phyloP scores from a whole-genome alignment of 2,888 invertebrate genomes.

The Lasioglossum figueresi region DNA sequence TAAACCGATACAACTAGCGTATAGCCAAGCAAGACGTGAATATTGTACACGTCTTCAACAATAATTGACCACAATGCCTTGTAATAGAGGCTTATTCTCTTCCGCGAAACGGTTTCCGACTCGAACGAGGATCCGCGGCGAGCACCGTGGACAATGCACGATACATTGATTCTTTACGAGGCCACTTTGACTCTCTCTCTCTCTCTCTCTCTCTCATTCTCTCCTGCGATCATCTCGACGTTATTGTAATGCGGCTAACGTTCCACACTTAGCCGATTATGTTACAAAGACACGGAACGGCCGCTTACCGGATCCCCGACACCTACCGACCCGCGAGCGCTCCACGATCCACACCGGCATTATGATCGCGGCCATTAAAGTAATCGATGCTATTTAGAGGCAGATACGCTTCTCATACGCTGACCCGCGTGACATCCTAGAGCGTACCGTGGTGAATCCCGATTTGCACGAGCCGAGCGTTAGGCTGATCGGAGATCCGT shows the following conservation, averaged over 20 bases:
- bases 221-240: neutral
- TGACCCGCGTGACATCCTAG: conserved; percentile 58
- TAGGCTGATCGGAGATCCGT: neutral
- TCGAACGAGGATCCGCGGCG: conserved; percentile 9
- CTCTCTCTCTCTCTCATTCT: neutral
- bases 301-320: conserved; percentile 61
- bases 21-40: neutral
- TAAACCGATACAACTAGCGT: neutral
- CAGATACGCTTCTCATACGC: conserved; percentile 61
- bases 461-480: conserved; percentile 32
- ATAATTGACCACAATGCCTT: neutral
- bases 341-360: conserved; percentile 52
- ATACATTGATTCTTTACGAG: conserved; percentile 60
- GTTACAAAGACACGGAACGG: conserved; percentile 64
- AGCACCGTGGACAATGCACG: conserved; percentile 49
- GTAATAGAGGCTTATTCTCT: conserved; percentile 25
- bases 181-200: conserved; percentile 34
- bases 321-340: conserved; percentile 62
- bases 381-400: conserved; percentile 66
- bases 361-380: conserved; percentile 68
- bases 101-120: conserved; percentile 29
- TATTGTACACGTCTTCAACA: neutral
- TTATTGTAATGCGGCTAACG: conserved; percentile 52
- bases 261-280: conserved; percentile 50
- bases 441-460: conserved; percentile 41